These are phyloP conservation scores for Stegodyphus mimosarum DNA, from an alignment of 1,140 invertebrate genomes.

Conservation along the genomic window DNA sequence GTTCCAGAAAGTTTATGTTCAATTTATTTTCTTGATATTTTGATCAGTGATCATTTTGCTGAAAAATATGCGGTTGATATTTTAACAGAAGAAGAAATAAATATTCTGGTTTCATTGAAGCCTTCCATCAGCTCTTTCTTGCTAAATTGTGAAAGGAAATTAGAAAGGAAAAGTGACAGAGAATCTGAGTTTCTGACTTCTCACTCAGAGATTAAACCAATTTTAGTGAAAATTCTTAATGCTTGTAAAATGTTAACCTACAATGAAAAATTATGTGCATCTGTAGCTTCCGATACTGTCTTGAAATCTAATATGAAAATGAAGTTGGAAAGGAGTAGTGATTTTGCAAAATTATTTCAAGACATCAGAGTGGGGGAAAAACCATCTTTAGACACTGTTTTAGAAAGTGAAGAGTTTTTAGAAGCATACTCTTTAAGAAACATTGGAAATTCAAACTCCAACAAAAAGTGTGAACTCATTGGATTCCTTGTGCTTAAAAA, in stretches of 20 bases:
- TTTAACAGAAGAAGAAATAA: slow-evolving; percentile 11
- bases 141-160: background rate
- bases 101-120: background rate
- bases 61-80: slow-evolving; percentile 16
- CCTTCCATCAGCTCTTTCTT: background rate
- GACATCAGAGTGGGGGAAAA: background rate
- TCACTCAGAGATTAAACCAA: background rate
- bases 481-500: background rate
- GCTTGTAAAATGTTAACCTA: background rate
- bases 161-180: background rate
- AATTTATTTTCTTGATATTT: slow-evolving; percentile 36
- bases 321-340: background rate
- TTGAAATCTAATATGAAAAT: background rate
- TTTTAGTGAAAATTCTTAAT: background rate
- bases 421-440: too few species aligned
- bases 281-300: background rate
- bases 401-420: background rate
- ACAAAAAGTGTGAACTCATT: background rate
- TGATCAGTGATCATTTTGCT: slow-evolving; percentile 19
- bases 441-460: background rate
- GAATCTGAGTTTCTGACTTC: background rate
- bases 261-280: background rate
- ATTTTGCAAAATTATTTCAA: background rate
- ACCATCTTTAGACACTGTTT: background rate
- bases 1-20: background rate